Base-by-base conservation (phyloP, 2,888 invertebrate genomes). In the Phalera bucephala region DNA sequence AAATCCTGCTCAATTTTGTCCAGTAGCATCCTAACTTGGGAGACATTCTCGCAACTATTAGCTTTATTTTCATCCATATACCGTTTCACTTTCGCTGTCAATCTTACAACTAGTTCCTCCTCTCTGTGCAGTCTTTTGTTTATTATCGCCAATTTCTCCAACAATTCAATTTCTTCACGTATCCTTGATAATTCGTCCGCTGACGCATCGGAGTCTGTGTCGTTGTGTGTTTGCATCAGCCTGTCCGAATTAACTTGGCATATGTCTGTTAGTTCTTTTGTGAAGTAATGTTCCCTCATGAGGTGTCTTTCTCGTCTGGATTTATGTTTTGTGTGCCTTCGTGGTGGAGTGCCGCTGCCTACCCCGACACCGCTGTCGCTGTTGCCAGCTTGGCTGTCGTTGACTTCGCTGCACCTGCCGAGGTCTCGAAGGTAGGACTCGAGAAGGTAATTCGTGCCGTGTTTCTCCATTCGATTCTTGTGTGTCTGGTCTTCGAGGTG, bases 401-500 rank as follows among this genome's bases (percentile, higher is more conserved):
- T 86, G 4, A 84, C 84, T 59, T 89, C 89, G 40, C 80, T 84
- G 54, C 70, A 75, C 45, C 87, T 58, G 1, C 88, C 87, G 0
- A 89, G 63, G 49, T 89, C 89, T 19, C 88, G 72, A 11, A 95
- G 88, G 70, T 95, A 95, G 0, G 95, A 94, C 73, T 95, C 95
- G 9, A 95, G 85, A 30, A 95, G 90, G 72, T 95, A 95, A 77
- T 95, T 95, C 45, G 94, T 94, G 10, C 95, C 95, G 65, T 95
- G 92, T 62, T 94, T 94, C 49, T 93, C 92, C 79, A 94, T 93
- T 30, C 95, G 86, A 27, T 91, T 92, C 49, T 93, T 92, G 76
- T 95, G 95, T 15, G 94, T 93, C 66, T 94, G 94, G 65, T 94
- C 94, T 85, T 95, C 95, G 56, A 95, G 91, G 63, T 92, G 92